Conservation (phyloP, 1,140 invertebrate genomes). For the Caerostris darwini region DNA sequence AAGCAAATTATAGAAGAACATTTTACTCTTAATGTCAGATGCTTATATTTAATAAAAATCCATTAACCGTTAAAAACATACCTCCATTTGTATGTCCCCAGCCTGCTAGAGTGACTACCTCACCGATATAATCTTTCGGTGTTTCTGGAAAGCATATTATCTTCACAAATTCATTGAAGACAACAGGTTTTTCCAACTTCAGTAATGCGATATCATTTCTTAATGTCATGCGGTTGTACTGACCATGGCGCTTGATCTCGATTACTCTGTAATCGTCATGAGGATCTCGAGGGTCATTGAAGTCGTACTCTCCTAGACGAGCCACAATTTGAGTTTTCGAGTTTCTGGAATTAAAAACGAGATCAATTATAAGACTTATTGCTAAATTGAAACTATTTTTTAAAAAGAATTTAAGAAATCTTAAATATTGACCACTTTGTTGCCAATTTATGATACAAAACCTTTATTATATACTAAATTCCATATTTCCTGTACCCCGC, state of each 20-base stretch:
- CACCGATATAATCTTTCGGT: conserved; percentile 61
- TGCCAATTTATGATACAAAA: too few relatives aligned
- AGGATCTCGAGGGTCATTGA: conserved; percentile 3
- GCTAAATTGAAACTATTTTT: neutral
- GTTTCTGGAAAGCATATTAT: conserved; percentile 80
- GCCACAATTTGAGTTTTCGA: conserved; percentile 52
- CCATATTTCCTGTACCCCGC: too few relatives aligned
- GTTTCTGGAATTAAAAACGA: neutral
- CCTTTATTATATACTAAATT: too few relatives aligned
- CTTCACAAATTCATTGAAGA: conserved; percentile 79
- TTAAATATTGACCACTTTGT: too few relatives aligned
- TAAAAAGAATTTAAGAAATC: too few relatives aligned
- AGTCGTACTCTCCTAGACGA: conserved; percentile 75
- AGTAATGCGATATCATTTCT: conserved; percentile 81
- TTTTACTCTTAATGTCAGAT: too few relatives aligned
- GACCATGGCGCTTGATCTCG: conserved; percentile 70
- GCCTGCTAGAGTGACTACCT: conserved; percentile 82
- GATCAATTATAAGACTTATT: neutral
- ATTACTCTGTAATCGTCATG: conserved; percentile 57
- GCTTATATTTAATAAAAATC: neutral
- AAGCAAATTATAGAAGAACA: too few relatives aligned
- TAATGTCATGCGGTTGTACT: conserved; percentile 79
- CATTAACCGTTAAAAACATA: neutral
- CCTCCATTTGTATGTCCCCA: conserved; percentile 84
- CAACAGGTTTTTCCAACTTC: conserved; percentile 79